A percentile compares a stretch with the other conserved stretches of the same genome.
phyloP scores from a whole-genome alignment of 2,797 vertebrate species.

The Craterocephalus amniculus region DNA sequence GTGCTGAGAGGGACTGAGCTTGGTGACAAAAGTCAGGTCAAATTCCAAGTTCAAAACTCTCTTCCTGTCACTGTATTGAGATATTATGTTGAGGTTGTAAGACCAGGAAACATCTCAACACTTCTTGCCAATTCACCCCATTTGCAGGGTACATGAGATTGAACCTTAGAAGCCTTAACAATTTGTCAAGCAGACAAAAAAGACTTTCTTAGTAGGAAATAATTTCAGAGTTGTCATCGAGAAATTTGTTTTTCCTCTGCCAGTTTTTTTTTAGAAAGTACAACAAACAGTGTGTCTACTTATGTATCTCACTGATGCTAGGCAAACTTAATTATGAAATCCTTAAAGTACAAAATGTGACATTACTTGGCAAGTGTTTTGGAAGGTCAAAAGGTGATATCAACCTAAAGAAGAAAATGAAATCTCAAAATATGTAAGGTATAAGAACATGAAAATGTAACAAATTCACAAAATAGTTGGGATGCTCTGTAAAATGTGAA shows the following conservation, averaged over 20 bases:
- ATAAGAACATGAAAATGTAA: too few relatives aligned
- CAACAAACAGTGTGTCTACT: not conserved
- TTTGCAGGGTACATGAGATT: slow-evolving; percentile 21
- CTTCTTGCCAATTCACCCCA: slow-evolving; percentile 49
- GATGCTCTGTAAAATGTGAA: too few relatives aligned
- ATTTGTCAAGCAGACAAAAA: slow-evolving; percentile 22
- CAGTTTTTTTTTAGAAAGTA: slow-evolving; percentile 9
- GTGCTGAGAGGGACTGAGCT: slow-evolving; percentile 21
- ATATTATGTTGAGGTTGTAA: slow-evolving; percentile 55
- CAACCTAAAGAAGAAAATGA: not conserved
- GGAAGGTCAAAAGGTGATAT: not conserved
- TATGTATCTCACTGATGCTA: not conserved
- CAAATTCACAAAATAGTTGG: too few relatives aligned
- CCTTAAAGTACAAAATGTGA: not conserved
- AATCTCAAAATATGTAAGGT: not conserved
- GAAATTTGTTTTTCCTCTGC: slow-evolving; percentile 21
- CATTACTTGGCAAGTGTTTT: not conserved
- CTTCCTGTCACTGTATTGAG: slow-evolving; percentile 59
- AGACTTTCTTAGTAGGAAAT: slow-evolving; percentile 7
- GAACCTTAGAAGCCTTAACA: slow-evolving; percentile 23
- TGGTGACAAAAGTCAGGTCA: slow-evolving; percentile 55
- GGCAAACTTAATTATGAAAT: not conserved
- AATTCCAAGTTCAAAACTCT: slow-evolving; percentile 53
- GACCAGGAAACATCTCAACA: slow-evolving; percentile 62
- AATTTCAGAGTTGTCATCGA: slow-evolving; percentile 1